phyloP scores from a whole-genome alignment of 2,113 vertebrate species.

The Climacteris rufus region DNA sequence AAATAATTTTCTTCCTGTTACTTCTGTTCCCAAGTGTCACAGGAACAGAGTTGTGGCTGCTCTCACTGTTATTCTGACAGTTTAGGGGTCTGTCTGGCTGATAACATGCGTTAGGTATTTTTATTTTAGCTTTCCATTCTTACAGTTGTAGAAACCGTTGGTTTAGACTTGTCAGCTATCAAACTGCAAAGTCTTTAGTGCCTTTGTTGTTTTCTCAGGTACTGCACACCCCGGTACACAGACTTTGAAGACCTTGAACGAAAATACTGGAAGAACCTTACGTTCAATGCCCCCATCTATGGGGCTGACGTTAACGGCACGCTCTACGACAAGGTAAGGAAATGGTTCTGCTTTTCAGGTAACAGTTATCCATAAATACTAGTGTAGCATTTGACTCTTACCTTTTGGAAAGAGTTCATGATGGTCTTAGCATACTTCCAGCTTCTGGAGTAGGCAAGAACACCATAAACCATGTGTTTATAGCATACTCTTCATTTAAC shows the following conservation, averaged over 20 bases:
- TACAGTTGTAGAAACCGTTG: rapidly evolving
- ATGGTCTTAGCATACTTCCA: not conserved
- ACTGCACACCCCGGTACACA: constrained; percentile 86
- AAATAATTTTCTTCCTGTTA: not conserved
- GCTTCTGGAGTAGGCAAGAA: not conserved
- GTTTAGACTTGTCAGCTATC: not conserved
- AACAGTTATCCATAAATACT: not conserved
- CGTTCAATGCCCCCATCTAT: constrained; percentile 92
- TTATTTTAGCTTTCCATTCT: not conserved
- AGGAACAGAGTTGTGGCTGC: not conserved
- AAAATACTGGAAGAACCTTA: constrained; percentile 98
- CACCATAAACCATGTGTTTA: not conserved
- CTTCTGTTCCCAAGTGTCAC: not conserved
- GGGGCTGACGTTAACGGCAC: constrained; percentile 94
- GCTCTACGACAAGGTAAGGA: constrained; percentile 86
- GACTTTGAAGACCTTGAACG: constrained; percentile 95
- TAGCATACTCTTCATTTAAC: not conserved
- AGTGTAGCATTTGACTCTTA: not conserved
- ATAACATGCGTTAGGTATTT: not conserved
- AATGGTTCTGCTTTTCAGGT: not conserved
- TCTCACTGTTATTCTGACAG: not conserved
- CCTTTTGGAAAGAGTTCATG: not conserved
- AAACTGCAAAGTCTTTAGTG: not conserved
- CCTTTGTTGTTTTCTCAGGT: constrained; percentile 68
- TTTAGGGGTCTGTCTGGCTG: not conserved